Conservation (phyloP, 2,888 invertebrate genomes). For the Microplitis manilae region DNA sequence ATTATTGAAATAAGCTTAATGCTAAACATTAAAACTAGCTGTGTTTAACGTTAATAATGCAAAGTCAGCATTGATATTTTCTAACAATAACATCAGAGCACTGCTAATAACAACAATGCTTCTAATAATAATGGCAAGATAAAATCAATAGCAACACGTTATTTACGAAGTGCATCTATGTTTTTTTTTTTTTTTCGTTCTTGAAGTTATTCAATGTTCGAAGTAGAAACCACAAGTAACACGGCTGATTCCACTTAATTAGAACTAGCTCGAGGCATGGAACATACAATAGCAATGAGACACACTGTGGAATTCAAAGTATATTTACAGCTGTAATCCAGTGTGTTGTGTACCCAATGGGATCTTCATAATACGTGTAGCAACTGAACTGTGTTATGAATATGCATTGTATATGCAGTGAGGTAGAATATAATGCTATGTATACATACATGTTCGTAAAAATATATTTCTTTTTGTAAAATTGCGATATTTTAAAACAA, state of each 20-base stretch:
- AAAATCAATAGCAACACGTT: background rate
- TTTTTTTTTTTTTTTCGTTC: slow-evolving; percentile 17
- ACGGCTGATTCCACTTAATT: slow-evolving; percentile 67
- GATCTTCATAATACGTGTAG: slow-evolving; percentile 14
- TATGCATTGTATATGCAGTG: background rate
- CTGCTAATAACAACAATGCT: background rate
- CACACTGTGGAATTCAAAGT: slow-evolving; percentile 24
- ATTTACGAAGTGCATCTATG: background rate
- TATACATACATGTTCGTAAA: no score
- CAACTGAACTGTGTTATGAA: slow-evolving; percentile 1
- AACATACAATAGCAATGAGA: slow-evolving; percentile 58
- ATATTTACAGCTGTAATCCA: background rate
- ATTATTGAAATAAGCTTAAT: background rate
- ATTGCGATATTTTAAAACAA: no score
- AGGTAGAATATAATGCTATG: no score
- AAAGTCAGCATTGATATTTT: background rate
- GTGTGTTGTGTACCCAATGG: background rate
- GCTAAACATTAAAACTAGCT: background rate
- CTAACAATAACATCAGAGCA: background rate
- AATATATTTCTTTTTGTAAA: no score
- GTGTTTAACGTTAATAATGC: background rate
- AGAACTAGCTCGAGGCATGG: slow-evolving; percentile 56
- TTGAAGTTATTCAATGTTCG: background rate
- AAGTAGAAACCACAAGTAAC: slow-evolving; percentile 25
- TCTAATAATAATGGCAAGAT: background rate